Base-by-base conservation (phyloP, 2,797 vertebrate genomes). In the Dendrocincla fuliginosa region DNA sequence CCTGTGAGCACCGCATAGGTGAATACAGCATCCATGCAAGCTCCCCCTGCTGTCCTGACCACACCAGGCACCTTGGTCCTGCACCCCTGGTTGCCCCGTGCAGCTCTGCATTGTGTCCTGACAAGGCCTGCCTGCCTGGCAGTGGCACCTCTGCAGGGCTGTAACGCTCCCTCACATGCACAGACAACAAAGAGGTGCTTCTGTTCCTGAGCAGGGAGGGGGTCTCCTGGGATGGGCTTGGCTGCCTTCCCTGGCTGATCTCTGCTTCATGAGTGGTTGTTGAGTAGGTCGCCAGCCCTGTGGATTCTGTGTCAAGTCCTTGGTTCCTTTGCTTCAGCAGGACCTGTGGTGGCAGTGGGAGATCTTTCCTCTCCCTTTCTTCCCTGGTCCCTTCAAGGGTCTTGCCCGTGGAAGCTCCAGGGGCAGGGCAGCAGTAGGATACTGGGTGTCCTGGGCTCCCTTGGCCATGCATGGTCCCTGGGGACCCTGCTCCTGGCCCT, bases 241-340 rank as follows among this genome's bases (percentile, higher is more conserved):
- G 73, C 85, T 86, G 81, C 77, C 57, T 91, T 91, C 68, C 88
- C 85, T 57, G 44, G 42, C 81, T 85, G 5, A 0, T 82, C 76
- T 85, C n/a, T 2, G 5, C 70, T 50, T 82, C 42, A 25, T n/a
- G 30, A 61, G 73, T 6, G 0, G 56, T n/a, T 78, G 76, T 82
- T 63, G 71, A 75, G 68, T 6, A 8, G 0, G 1, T 16, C 86
- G 68, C 32, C 81, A 83, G 73, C 44, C 52, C 19, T 0, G 2
- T 0, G 0, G 52, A 27, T 18, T 47, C 33, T 0, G 1, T 59
- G 22, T 82, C 42, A 27, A 56, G 25, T 50, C 81, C 67, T 78
- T 32, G 33, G 68, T 60, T 60, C 50, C 63, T 83, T 76, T 71
- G 28, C 63, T 75, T 35, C 85, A 27, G 32, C 0, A 2, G 61